Conservation (phyloP, 1,140 invertebrate species). For the Littorina saxatilis region DNA sequence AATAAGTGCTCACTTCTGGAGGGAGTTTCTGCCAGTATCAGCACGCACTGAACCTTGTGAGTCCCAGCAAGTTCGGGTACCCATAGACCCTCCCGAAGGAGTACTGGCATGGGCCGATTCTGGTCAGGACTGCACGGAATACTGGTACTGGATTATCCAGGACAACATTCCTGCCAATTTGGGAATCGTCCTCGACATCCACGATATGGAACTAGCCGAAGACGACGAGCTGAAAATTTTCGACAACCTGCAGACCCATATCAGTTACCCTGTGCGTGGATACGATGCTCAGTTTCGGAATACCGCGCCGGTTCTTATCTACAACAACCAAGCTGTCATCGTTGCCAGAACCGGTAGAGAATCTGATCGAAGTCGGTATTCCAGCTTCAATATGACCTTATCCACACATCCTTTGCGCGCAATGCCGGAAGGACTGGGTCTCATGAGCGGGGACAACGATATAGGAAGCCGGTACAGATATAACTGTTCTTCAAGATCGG, state of each 20-base stretch:
- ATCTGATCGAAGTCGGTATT: neutral
- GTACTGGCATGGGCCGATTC: neutral
- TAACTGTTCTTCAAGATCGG: constrained; percentile 7
- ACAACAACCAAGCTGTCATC: neutral
- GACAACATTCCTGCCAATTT: neutral
- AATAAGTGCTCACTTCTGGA: too few relatives aligned
- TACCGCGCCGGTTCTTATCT: neutral
- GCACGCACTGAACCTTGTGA: too few relatives aligned
- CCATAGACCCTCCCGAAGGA: neutral
- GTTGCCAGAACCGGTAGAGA: neutral
- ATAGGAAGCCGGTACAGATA: constrained; percentile 5
- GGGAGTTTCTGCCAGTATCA: too few relatives aligned
- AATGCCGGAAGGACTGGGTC: neutral
- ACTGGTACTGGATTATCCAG: neutral
- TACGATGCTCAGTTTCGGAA: neutral
- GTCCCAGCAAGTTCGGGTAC: too few relatives aligned
- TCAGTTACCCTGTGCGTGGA: neutral
- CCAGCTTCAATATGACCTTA: neutral
- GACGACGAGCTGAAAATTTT: neutral
- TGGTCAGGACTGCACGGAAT: neutral
- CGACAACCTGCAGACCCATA: neutral
- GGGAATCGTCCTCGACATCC: neutral
- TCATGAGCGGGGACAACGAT: neutral
- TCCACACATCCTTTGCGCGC: neutral
- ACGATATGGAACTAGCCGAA: neutral